Base-by-base conservation (phyloP, 2,797 vertebrate genomes). In the Chloroceryle inda region DNA sequence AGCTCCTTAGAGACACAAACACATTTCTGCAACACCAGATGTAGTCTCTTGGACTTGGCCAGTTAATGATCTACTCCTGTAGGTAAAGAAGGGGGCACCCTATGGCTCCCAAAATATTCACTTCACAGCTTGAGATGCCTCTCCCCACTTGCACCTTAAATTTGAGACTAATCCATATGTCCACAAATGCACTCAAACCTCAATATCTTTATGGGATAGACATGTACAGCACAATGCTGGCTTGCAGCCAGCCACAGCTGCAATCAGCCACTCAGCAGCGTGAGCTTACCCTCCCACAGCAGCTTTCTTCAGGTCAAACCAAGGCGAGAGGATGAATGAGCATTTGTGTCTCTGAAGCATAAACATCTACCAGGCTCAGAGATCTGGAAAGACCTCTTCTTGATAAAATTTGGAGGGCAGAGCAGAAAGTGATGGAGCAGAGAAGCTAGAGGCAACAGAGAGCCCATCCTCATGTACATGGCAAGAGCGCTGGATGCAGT, bases 121-220 rank as follows among this genome's bases (percentile, higher is more conserved):
- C 3, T 8, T 85, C 37, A 53, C 35, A 62, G 42, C 23, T 74
- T 13, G 26, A 12, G 5, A 8, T 2, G 0, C 10, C 3, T 59
- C 19, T 72, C 8, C 14, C 3, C 9, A 37, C 15, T 40, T 58
- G 7, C 35, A 62, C 24, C 11, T 66, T 40, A 31, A 42, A 85
- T 73, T 52, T 82, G 47, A 59, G 75, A 33, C 20, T 13, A 63
- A 10, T 63, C 56, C 20, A 3, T 33, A 13, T 9, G 13, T 33
- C 74, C 3, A 2, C 17, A 76, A 44, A 55, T 20, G 61, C 11
- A 59, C 24, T 64, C 37, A 45, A 23, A 38, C 59, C 11, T 78
- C 52, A 66, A 14, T 47, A 73, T 26, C 29, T 1, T 0, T 42
- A 23, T 2, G 2, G 50, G 29, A 49, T 2, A 64, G 53, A 55